Evolutionary conservation across 2,797 vertebrate genomes (phyloP).

Genomic region (Gambusia yucatana): DNA sequence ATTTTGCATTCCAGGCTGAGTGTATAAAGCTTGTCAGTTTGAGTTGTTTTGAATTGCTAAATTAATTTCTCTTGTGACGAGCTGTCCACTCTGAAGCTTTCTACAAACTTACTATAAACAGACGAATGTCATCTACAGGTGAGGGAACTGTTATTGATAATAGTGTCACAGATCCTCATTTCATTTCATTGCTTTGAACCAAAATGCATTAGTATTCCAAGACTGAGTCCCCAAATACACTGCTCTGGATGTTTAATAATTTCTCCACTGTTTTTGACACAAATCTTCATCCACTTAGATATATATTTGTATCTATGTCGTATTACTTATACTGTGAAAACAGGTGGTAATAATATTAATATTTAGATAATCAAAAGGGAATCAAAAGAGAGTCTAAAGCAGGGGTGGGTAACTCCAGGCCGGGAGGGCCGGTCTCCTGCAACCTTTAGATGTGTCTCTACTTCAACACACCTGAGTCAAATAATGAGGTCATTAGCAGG

Average conservation of each 20-base stretch:
- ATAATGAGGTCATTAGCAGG: no score
- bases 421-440: no score
- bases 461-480: no score
- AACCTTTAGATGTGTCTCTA: no score
- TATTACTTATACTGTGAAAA: neutral
- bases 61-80: neutral
- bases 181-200: neutral
- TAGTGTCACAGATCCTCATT: neutral
- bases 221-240: neutral
- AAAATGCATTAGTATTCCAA: slow-evolving; percentile 16
- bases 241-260: neutral
- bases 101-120: neutral
- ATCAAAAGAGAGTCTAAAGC: neutral
- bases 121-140: neutral
- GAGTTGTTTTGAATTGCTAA: neutral
- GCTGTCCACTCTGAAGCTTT: neutral
- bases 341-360: neutral
- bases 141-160: neutral
- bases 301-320: neutral
- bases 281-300: neutral
- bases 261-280: neutral
- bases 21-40: neutral
- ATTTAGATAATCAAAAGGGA: neutral
- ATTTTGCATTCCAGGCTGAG: neutral
- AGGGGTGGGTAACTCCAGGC: no score